Evolutionary conservation across 1,140 invertebrate genomes (phyloP).

Genomic region (Ridgeia piscesae): DNA sequence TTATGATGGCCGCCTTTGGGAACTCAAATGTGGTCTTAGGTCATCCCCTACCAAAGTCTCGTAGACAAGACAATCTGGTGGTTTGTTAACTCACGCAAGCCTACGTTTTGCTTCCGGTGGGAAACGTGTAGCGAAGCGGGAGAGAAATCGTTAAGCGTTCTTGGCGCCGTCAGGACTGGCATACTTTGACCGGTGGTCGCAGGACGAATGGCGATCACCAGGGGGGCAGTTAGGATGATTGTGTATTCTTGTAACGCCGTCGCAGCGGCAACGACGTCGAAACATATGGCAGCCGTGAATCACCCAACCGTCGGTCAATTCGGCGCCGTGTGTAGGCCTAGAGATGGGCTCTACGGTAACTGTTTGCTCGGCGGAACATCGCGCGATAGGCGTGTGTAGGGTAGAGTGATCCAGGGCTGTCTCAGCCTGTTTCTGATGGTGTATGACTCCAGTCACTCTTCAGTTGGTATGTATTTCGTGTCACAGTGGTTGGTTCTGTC

Average conservation of each 20-base stretch:
- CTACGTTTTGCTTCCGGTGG: too few species aligned
- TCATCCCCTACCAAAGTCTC: too few species aligned
- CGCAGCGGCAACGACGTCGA: not conserved
- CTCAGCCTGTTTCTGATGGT: not conserved
- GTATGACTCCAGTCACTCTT: not conserved
- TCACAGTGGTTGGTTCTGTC: too few species aligned
- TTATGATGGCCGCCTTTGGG: too few species aligned
- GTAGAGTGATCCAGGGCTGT: not conserved
- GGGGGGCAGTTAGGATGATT: not conserved
- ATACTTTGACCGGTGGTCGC: not conserved
- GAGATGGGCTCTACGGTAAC: not conserved
- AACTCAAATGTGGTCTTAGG: too few species aligned
- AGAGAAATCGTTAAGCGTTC: not conserved
- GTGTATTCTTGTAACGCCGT: not conserved
- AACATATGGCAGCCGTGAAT: not conserved
- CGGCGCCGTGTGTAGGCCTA: not conserved
- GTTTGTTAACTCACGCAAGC: too few species aligned
- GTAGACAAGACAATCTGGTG: too few species aligned
- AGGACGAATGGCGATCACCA: not conserved
- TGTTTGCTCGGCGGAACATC: not conserved
- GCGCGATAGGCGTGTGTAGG: not conserved
- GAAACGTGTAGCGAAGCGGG: too few species aligned
- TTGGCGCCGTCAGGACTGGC: not conserved
- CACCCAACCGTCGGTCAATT: not conserved
- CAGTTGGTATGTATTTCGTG: too few species aligned